These are phyloP conservation scores for Hippocampus abdominalis DNA, from an alignment of 2,113 vertebrate genomes.

Conservation along the genomic window DNA sequence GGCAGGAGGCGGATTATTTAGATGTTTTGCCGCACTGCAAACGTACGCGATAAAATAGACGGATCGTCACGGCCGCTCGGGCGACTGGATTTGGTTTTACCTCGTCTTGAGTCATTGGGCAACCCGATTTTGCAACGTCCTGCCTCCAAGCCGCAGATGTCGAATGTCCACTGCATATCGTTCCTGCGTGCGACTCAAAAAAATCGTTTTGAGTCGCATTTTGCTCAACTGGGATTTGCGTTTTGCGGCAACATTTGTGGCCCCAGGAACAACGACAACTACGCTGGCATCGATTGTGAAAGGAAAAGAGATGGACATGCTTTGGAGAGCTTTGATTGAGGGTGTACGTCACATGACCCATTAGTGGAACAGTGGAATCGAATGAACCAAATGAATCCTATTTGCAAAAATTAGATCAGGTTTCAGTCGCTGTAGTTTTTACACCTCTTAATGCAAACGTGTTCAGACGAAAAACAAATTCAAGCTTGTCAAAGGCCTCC, in stretches of 20 bases:
- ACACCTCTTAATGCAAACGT: neutral
- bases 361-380: neutral
- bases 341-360: neutral
- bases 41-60: neutral
- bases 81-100: neutral
- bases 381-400: neutral
- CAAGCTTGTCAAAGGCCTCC: neutral
- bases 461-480: neutral
- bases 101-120: slow-evolving; percentile 34
- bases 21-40: slow-evolving; percentile 27
- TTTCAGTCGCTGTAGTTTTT: neutral
- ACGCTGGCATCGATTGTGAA: neutral
- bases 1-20: slow-evolving; percentile 43
- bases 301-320: neutral
- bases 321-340: neutral
- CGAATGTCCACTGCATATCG: neutral
- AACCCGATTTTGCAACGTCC: slow-evolving; percentile 7
- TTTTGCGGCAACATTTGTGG: no score
- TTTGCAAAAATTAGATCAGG: neutral
- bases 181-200: neutral
- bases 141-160: slow-evolving; percentile 3
- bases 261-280: neutral
- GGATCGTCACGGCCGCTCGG: slow-evolving; percentile 2
- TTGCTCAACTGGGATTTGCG: no score
- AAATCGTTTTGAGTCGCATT: no score